Conservation (phyloP, 2,888 invertebrate genomes). For the Rhaphigaster nebulosa region DNA sequence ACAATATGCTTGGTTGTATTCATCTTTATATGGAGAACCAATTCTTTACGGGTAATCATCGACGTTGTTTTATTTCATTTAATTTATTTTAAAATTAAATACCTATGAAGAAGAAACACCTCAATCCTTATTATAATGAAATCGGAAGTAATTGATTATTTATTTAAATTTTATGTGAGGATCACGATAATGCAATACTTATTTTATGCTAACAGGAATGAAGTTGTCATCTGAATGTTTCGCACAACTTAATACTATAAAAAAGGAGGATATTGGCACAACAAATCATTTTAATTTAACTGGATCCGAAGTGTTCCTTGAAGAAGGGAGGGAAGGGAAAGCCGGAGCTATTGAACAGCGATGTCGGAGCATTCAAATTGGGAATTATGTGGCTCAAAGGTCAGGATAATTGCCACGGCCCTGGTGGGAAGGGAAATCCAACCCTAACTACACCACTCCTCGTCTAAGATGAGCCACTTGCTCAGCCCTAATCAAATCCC, state of each 20-base stretch:
- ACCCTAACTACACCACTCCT: not conserved
- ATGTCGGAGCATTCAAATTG: conserved; percentile 41
- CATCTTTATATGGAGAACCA: too few relatives aligned
- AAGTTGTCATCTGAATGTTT: not conserved
- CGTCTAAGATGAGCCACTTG: not conserved
- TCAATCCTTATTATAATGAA: too few relatives aligned
- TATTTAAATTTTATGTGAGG: too few relatives aligned
- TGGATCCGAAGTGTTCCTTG: conserved; percentile 28
- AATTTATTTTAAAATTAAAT: too few relatives aligned
- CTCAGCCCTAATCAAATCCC: conserved; percentile 15
- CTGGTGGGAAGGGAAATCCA: conserved; percentile 16
- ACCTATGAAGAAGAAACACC: too few relatives aligned
- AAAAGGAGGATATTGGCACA: not conserved
- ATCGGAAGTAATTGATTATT: too few relatives aligned
- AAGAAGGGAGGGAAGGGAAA: not conserved
- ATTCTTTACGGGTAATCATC: too few relatives aligned
- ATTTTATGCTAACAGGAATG: too few relatives aligned
- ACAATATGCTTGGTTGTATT: too few relatives aligned
- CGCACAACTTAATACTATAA: not conserved
- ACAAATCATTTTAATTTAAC: conserved; percentile 34
- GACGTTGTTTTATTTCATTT: too few relatives aligned
- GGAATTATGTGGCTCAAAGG: conserved; percentile 48
- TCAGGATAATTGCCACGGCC: conserved; percentile 29
- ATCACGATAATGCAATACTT: too few relatives aligned
- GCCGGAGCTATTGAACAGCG: conserved; percentile 9